phyloP scores from a whole-genome alignment of 2,797 vertebrate species.

The Myiotriccus ornatus region DNA sequence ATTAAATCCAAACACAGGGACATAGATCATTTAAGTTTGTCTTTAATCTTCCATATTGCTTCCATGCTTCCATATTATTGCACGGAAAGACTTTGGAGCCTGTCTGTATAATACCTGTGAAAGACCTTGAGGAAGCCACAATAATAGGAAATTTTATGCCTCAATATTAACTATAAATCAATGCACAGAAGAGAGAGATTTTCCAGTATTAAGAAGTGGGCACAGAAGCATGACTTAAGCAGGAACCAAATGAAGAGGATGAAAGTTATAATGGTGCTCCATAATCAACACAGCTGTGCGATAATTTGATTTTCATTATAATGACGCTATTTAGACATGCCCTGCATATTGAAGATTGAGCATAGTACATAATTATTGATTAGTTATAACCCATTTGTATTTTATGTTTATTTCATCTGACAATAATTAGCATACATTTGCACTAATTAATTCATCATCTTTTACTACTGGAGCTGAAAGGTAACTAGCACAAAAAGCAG shows the following conservation, averaged over 20 bases:
- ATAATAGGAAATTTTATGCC: conserved; percentile 27
- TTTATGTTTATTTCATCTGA: conserved; percentile 58
- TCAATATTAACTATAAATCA: conserved; percentile 53
- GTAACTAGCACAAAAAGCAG: conserved; percentile 15
- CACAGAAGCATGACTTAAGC: conserved; percentile 44
- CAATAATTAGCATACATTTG: conserved; percentile 54
- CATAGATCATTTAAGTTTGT: conserved; percentile 65
- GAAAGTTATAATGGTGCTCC: conserved; percentile 59
- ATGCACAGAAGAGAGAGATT: background rate
- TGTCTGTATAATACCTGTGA: conserved; percentile 12
- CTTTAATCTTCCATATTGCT: conserved; percentile 64
- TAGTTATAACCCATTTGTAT: conserved; percentile 66
- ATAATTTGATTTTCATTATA: conserved; percentile 72
- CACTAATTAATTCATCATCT: conserved; percentile 55
- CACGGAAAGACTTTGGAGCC: conserved; percentile 43
- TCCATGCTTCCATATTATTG: conserved; percentile 11
- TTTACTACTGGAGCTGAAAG: conserved; percentile 42
- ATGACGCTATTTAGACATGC: conserved; percentile 54
- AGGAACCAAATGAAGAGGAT: conserved; percentile 45
- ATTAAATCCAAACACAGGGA: conserved; percentile 65
- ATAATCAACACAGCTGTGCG: conserved; percentile 72
- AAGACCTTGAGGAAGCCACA: conserved; percentile 67
- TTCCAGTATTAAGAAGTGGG: background rate
- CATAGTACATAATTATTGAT: conserved; percentile 70
- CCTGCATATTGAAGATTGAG: conserved; percentile 50